Evolutionary conservation across 2,888 invertebrate species (phyloP).

Genomic region (Harpalus rubripes): DNA sequence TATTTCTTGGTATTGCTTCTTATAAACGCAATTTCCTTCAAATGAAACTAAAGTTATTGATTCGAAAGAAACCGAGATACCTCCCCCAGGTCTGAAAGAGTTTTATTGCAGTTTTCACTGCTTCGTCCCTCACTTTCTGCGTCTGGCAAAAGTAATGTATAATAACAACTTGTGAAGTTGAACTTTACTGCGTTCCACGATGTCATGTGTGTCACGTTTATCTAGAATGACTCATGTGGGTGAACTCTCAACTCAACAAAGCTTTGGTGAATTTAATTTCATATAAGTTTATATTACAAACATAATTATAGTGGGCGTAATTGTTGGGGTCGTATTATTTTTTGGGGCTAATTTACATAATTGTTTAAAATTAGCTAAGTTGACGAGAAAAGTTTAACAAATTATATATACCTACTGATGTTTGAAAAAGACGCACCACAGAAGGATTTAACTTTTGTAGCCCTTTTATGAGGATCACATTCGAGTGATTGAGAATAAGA

Average conservation of each 20-base stretch:
- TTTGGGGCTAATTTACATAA: neutral
- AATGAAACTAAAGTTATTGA: neutral
- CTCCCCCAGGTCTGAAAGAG: neutral
- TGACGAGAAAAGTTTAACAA: neutral
- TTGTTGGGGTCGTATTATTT: constrained; percentile 1
- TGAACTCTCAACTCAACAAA: constrained; percentile 16
- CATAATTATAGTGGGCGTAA: neutral
- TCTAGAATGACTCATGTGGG: constrained; percentile 36
- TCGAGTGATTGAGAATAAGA: too few species aligned
- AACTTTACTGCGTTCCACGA: constrained; percentile 14
- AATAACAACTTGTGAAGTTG: constrained; percentile 17
- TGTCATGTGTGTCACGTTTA: constrained; percentile 32
- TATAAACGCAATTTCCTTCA: neutral
- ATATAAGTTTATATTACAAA: constrained; percentile 26
- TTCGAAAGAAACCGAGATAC: neutral
- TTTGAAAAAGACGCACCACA: too few species aligned
- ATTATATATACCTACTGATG: neutral
- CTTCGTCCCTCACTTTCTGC: neutral
- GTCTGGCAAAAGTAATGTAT: neutral
- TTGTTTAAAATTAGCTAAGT: neutral
- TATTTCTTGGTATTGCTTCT: too few species aligned
- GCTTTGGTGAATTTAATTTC: constrained; percentile 28
- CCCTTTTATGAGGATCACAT: too few species aligned
- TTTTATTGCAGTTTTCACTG: neutral
- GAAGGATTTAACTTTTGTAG: too few species aligned